Conservation (phyloP, 2,888 invertebrate species). For the Phalera bucephala region DNA sequence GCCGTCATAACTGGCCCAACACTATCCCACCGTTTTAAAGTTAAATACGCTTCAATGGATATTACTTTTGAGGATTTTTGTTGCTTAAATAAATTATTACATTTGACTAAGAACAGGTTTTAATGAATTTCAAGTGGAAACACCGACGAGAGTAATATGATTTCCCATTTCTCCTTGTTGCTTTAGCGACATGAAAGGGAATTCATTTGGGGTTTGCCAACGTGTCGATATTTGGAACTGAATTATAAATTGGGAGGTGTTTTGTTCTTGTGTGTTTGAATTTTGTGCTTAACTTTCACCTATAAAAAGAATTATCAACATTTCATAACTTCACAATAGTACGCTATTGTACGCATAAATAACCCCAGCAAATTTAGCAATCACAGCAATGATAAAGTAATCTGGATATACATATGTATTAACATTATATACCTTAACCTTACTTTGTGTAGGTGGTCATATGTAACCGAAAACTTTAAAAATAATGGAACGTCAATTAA, state of each 20-base stretch:
- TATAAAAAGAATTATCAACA: too few species aligned
- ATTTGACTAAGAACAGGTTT: slow-evolving; percentile 75
- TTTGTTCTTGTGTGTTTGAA: slow-evolving; percentile 15
- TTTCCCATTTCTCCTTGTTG: slow-evolving; percentile 56
- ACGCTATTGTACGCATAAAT: too few species aligned
- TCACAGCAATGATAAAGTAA: too few species aligned
- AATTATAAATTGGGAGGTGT: slow-evolving; percentile 30
- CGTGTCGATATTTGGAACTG: slow-evolving; percentile 42
- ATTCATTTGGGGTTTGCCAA: slow-evolving; percentile 56
- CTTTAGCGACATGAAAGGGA: slow-evolving; percentile 62
- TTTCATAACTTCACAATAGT: too few species aligned
- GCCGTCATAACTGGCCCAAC: slow-evolving; percentile 20
- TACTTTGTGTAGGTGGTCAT: too few species aligned
- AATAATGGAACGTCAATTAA: too few species aligned
- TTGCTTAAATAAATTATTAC: slow-evolving; percentile 78
- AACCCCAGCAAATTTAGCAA: too few species aligned
- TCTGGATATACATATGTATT: too few species aligned
- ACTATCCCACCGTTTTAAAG: slow-evolving; percentile 47
- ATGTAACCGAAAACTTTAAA: too few species aligned
- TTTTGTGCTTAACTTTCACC: neutral
- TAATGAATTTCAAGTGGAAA: slow-evolving; percentile 74
- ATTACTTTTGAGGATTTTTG: slow-evolving; percentile 79
- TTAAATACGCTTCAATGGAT: slow-evolving; percentile 76
- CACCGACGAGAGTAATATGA: slow-evolving; percentile 52
- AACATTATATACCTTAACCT: too few species aligned